Evolutionary conservation across 2,888 invertebrate species (phyloP).

Genomic region (Rotaria macrura): DNA sequence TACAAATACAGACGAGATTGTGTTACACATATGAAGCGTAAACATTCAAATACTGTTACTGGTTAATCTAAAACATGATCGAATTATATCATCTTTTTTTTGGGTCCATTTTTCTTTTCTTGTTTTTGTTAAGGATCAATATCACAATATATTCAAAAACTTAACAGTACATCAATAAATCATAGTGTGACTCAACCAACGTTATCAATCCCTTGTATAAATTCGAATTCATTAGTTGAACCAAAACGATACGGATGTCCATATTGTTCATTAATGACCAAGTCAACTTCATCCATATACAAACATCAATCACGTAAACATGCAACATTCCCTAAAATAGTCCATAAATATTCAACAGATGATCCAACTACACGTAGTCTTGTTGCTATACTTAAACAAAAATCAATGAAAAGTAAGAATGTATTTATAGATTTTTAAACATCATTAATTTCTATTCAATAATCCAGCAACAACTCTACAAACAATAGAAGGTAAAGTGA

Average conservation of each 20-base stretch:
- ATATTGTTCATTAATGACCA: not conserved
- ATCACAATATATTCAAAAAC: not conserved
- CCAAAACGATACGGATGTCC: constrained; percentile 2
- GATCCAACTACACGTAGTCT: not conserved
- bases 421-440: too few species aligned
- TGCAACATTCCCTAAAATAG: not conserved
- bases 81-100: too few species aligned
- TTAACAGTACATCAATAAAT: not conserved
- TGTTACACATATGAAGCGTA: constrained; percentile 15
- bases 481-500: too few species aligned
- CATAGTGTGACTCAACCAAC: not conserved
- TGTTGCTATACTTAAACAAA: not conserved
- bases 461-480: too few species aligned
- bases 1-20: constrained; percentile 16
- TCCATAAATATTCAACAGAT: not conserved
- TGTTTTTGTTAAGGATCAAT: too few species aligned
- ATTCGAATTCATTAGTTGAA: not conserved
- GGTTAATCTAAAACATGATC: not conserved
- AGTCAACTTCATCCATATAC: not conserved
- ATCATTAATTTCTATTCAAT: too few species aligned
- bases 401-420: not conserved
- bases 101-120: not conserved
- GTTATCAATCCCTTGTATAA: not conserved
- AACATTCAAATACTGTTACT: not conserved
- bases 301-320: constrained; percentile 6